These are phyloP conservation scores for Seriola quinqueradiata DNA, from an alignment of 2,113 vertebrate species.

Conservation along the genomic window DNA sequence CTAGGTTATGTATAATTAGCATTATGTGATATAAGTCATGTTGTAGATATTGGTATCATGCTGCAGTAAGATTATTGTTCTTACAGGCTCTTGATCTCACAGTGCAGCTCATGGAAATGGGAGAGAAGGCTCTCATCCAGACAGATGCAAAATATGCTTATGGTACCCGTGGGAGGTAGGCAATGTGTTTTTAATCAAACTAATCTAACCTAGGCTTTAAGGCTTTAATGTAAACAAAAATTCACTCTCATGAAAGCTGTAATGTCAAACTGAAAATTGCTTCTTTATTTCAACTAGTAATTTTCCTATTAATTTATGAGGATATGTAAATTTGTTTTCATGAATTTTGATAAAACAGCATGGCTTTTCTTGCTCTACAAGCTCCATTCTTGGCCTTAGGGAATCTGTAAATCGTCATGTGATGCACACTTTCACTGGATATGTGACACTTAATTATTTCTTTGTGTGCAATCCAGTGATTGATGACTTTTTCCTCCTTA, in stretches of 20 bases:
- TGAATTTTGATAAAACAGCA: not conserved
- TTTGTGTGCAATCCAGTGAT: not conserved
- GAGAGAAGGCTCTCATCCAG: slow-evolving; percentile 88
- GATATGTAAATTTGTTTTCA: not conserved
- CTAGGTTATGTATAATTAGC: not conserved
- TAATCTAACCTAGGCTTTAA: not conserved
- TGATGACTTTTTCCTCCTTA: not conserved
- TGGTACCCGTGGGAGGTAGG: slow-evolving; percentile 90
- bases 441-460: not conserved
- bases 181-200: not conserved
- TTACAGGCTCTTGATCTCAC: slow-evolving; percentile 93
- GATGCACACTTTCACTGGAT: not conserved
- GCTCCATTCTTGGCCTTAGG: not conserved
- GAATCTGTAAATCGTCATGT: not conserved
- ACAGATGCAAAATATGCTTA: slow-evolving; percentile 93
- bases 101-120: slow-evolving; percentile 91
- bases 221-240: not conserved
- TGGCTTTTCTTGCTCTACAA: not conserved
- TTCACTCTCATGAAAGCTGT: not conserved
- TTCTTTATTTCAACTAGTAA: not conserved
- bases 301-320: not conserved
- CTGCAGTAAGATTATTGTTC: not conserved
- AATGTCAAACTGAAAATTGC: not conserved
- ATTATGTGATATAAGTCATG: not conserved
- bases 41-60: not conserved